Base-by-base conservation (phyloP, 2,888 invertebrate species). In the Neoscelio sp. region DNA sequence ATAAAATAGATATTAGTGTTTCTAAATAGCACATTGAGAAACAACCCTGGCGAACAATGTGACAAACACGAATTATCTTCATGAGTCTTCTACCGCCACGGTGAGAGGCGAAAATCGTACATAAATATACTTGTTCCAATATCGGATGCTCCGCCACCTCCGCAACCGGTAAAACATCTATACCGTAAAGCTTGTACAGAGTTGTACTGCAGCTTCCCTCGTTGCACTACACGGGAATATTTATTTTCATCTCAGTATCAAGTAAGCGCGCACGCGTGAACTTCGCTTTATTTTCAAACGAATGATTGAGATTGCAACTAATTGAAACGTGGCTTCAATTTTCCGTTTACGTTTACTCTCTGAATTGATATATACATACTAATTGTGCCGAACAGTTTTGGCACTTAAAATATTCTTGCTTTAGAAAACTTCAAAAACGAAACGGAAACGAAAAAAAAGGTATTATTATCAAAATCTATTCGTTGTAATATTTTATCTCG, bases 51-150 rank as follows among this genome's bases (percentile, higher is more conserved):
- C 2, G 13, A 13, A 12, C 15, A 10, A 10, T n/a, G 67, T 40
- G 38, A 48, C 35, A 58, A 50, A 44, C 28, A 30, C 17, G 71
- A 52, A 54, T 71, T 62, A 30, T 35, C 17, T 44, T 52, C 35
- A 17, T 35, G 33, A 33, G 35, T 73, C 68, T 28, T 40, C n/a
- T 10, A 18, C 35, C 40, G 15, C n/a, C 40, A 33, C 26, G 52
- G 44, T 26, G 20, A 20, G 58, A 50, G 17, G 56, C 26, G 68
- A 56, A 78, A 80, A 75, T 83, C 48, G 78, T 79, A 78, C 79
- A 80, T 82, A 82, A 85, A 82, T 81, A 83, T 71, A 83, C 67
- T 58, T 62, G 76, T 68, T 70, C 50, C 74, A 54, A 81, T 80
- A 80, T 80, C 77, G 74, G 78, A 82, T 76, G 78, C 67, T 79